Percentiles rank a stretch among this genome's conserved stretches.
Evolutionary conservation across 2,797 vertebrate genomes (phyloP).

Genomic region (Aphelocoma californica): DNA sequence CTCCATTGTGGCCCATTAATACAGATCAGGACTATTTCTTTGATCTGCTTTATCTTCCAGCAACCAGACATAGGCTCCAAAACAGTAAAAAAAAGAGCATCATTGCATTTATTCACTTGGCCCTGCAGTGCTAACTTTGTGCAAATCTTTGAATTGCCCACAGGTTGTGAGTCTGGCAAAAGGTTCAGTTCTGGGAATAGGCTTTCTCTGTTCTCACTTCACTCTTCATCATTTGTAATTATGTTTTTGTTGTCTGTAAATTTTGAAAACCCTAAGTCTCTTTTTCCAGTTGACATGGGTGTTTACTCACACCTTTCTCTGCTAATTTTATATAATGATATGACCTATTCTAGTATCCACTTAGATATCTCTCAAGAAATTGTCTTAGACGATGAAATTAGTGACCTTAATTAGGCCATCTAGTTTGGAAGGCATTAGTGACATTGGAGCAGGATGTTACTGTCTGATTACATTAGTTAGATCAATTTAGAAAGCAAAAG

Average conservation of each 20-base stretch:
- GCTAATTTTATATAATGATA: background rate
- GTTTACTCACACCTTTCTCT: background rate
- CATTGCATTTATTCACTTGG: background rate
- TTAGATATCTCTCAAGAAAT: slow-evolving; percentile 1
- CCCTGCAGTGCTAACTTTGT: background rate
- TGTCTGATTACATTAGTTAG: slow-evolving; percentile 2
- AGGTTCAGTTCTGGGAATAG: background rate
- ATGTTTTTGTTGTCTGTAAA: background rate
- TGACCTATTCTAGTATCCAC: background rate
- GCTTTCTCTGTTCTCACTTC: background rate
- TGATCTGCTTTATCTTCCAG: background rate
- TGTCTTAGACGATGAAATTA: background rate
- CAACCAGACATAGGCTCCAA: background rate
- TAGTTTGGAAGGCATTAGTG: background rate
- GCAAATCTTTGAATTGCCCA: background rate
- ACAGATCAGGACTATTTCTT: background rate
- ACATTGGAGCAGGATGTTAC: background rate
- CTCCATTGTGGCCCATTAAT: background rate
- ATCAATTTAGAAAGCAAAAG: slow-evolving; percentile 14
- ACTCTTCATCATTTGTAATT: background rate
- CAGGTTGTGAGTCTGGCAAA: background rate
- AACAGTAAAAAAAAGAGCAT: background rate
- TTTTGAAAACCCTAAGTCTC: background rate
- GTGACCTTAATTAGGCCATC: background rate
- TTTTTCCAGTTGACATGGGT: background rate